Conservation (phyloP, 1,140 invertebrate species). For the Argopecten irradians region DNA sequence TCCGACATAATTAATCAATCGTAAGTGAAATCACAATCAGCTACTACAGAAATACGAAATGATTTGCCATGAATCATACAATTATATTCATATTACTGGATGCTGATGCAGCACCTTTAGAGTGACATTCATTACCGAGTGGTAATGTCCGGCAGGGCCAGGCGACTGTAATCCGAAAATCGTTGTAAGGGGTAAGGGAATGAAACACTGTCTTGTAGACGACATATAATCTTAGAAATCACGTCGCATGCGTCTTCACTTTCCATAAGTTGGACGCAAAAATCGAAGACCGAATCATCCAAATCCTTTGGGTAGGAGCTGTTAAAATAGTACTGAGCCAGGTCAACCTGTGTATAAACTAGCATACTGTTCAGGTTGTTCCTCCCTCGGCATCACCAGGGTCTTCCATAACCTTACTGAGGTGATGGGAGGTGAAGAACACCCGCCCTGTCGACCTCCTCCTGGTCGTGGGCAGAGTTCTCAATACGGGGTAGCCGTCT, state of each 20-base stretch:
- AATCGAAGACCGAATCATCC: background rate
- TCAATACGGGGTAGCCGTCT: background rate
- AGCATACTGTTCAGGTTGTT: background rate
- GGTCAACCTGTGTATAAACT: background rate
- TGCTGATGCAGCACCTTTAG: background rate
- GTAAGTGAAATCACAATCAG: no score
- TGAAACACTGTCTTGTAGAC: background rate
- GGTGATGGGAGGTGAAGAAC: background rate
- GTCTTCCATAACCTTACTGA: slow-evolving; percentile 3
- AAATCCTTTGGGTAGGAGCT: slow-evolving; percentile 6
- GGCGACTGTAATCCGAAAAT: background rate
- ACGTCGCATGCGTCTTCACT: background rate
- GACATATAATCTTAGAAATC: background rate
- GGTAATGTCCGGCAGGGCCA: background rate
- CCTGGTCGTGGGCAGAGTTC: background rate
- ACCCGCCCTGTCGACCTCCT: background rate
- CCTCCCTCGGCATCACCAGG: background rate
- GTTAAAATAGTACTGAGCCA: background rate
- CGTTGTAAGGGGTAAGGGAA: background rate
- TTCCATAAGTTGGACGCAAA: background rate
- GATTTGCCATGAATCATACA: background rate
- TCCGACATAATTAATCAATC: no score
- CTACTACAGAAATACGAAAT: no score
- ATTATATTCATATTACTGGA: background rate
- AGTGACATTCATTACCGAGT: background rate